Conservation (phyloP, 1,140 invertebrate species). For the Magallana gigas region DNA sequence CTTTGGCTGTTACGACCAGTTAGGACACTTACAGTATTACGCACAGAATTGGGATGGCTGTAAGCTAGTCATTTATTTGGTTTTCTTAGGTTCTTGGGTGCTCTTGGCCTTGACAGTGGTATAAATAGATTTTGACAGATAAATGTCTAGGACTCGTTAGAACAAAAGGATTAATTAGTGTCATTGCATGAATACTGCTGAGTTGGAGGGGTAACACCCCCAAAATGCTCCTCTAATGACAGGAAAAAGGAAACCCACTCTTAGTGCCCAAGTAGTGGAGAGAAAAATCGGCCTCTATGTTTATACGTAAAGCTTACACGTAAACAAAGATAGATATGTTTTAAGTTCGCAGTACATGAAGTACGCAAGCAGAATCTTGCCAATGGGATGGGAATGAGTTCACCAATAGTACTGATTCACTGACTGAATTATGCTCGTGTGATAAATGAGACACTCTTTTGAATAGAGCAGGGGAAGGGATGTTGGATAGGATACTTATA, state of each 20-base stretch:
- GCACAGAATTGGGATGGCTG: too few relatives aligned
- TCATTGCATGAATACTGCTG: neutral
- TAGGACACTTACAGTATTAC: too few relatives aligned
- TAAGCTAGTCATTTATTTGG: neutral
- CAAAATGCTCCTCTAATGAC: neutral
- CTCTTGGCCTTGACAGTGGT: too few relatives aligned
- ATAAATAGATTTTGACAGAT: neutral
- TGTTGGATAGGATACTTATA: too few relatives aligned
- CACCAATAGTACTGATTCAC: too few relatives aligned
- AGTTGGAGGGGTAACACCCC: neutral
- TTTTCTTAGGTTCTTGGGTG: neutral
- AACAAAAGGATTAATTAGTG: slow-evolving; percentile 21
- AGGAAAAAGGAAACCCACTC: neutral
- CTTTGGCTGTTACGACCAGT: too few relatives aligned
- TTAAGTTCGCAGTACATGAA: too few relatives aligned
- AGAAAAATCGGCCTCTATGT: neutral
- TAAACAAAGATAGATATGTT: neutral
- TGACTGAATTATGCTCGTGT: too few relatives aligned
- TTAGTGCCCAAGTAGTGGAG: neutral
- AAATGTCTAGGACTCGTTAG: neutral
- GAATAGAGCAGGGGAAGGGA: too few relatives aligned
- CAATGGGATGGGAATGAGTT: too few relatives aligned
- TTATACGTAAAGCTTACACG: neutral
- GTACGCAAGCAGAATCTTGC: too few relatives aligned
- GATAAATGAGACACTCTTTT: too few relatives aligned